Base-by-base conservation (phyloP, 2,113 vertebrate species). In the Picathartes gymnocephalus region DNA sequence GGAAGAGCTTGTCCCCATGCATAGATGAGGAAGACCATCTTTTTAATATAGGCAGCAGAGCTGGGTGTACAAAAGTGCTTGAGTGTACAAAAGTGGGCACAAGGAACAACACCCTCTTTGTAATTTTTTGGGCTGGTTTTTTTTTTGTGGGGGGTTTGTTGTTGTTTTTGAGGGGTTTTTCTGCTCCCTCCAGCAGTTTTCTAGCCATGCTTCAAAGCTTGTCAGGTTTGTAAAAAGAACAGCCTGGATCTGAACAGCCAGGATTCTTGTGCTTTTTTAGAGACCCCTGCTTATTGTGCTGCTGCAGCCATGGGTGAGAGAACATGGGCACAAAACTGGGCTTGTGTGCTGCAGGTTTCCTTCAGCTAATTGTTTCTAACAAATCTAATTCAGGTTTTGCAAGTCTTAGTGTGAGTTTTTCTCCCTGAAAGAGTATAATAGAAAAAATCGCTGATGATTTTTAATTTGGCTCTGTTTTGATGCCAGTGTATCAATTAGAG, bases 391-490 rank as follows among this genome's bases (percentile, higher is more conserved):
- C 92, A 81, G 65, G 71, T 90, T 94, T 83, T 94, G 83, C 30
- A 95, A 80, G 94, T 88, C 91, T 88, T 65, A 31, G 81, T 47
- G 81, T 68, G 88, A 85, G 50, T 77, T 94, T 90, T 93, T 76
- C 44, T 93, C 72, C 66, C 69, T 68, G 88, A 96, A 95, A 96
- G 93, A 95, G 91, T 94, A 95, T 95, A 94, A 94, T 81, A 86
- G 77, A 90, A 96, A 85, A 93, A 94, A 56, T 88, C 95, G 54
- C 70, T 85, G 61, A 50, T 87, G 65, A 91, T 94, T 97, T 97
- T 94, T 96, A 94, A 95, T 95, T 97, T 97, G 95, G 23, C 93
- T 94, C 30, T 82, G 51, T 96, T 96, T 95, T 86, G 61, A 56
- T 96, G 93, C 97, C 96, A 94, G 42, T 54, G 73, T 95, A 94